phyloP scores from a whole-genome alignment of 2,888 invertebrate genomes.

The Drosophila lacicola region DNA sequence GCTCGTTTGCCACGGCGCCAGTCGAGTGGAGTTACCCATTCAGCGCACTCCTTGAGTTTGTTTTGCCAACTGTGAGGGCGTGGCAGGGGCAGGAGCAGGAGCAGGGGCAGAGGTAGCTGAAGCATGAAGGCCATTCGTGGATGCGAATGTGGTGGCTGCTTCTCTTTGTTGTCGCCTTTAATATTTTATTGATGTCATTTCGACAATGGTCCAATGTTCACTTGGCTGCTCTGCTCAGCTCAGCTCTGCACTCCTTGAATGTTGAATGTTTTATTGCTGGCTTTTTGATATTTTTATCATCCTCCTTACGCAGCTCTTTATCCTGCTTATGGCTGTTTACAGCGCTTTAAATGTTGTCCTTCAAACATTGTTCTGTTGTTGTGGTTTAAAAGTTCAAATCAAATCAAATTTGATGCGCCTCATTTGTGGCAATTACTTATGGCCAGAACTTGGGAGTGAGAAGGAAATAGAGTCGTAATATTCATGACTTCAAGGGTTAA shows the following conservation, averaged over 20 bases:
- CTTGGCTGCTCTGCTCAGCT: slow-evolving; percentile 52
- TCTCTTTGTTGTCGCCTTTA: slow-evolving; percentile 58
- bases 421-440: slow-evolving; percentile 52
- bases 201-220: slow-evolving; percentile 69
- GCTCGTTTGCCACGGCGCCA: slow-evolving; percentile 65
- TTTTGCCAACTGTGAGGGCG: slow-evolving; percentile 35
- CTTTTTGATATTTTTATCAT: slow-evolving; percentile 72
- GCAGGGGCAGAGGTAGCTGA: slow-evolving; percentile 21
- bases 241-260: slow-evolving; percentile 28
- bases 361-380: slow-evolving; percentile 37
- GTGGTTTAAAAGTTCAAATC: slow-evolving; percentile 48
- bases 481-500: slow-evolving; percentile 1
- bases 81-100: slow-evolving; percentile 5
- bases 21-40: slow-evolving; percentile 53
- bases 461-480: neutral
- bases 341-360: slow-evolving; percentile 53
- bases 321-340: slow-evolving; percentile 42
- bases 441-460: neutral
- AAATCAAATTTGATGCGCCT: slow-evolving; percentile 60
- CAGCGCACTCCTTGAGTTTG: slow-evolving; percentile 39
- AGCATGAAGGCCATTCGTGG: slow-evolving; percentile 53
- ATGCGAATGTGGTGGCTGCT: slow-evolving; percentile 33
- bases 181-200: slow-evolving; percentile 78
- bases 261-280: slow-evolving; percentile 65
- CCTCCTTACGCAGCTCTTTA: slow-evolving; percentile 21